Evolutionary conservation across 2,888 invertebrate species (phyloP).

Genomic region (Sycophila texana): DNA sequence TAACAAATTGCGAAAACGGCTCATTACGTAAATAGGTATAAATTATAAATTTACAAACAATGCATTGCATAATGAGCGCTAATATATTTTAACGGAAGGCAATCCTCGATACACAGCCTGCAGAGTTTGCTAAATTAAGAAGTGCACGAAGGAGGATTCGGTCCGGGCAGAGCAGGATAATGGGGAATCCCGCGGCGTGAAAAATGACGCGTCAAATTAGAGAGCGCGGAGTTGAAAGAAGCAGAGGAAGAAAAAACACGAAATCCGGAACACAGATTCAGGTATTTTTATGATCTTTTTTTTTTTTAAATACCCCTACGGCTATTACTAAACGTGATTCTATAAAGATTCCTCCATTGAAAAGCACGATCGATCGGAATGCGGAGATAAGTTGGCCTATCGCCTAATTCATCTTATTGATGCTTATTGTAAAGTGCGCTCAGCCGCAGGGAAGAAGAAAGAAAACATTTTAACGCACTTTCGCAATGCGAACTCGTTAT

Average conservation of each 20-base stretch:
- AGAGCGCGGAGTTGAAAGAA: not conserved
- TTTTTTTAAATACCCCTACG: too few relatives aligned
- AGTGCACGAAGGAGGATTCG: not conserved
- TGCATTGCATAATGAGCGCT: slow-evolving; percentile 23
- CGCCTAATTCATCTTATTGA: too few relatives aligned
- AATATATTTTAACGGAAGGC: slow-evolving; percentile 19
- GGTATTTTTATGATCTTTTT: too few relatives aligned
- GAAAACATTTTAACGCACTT: slow-evolving; percentile 2
- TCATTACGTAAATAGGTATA: slow-evolving; percentile 14
- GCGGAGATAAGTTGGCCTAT: too few relatives aligned
- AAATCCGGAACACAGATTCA: too few relatives aligned
- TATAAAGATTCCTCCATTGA: not conserved
- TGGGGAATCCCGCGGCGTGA: slow-evolving; percentile 43
- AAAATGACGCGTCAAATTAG: slow-evolving; percentile 18
- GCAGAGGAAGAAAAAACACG: not conserved
- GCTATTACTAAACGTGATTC: not conserved
- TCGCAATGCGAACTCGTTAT: slow-evolving; percentile 35
- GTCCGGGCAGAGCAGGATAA: not conserved
- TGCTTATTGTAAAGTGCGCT: not conserved
- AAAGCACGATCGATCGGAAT: not conserved
- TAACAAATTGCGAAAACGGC: not conserved
- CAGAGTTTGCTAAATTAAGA: slow-evolving; percentile 14
- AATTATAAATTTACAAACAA: too few relatives aligned
- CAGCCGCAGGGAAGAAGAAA: not conserved
- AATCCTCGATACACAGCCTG: slow-evolving; percentile 6